These are phyloP conservation scores for Epistrophe grossulariae DNA, from an alignment of 2,888 invertebrate species.

Conservation along the genomic window DNA sequence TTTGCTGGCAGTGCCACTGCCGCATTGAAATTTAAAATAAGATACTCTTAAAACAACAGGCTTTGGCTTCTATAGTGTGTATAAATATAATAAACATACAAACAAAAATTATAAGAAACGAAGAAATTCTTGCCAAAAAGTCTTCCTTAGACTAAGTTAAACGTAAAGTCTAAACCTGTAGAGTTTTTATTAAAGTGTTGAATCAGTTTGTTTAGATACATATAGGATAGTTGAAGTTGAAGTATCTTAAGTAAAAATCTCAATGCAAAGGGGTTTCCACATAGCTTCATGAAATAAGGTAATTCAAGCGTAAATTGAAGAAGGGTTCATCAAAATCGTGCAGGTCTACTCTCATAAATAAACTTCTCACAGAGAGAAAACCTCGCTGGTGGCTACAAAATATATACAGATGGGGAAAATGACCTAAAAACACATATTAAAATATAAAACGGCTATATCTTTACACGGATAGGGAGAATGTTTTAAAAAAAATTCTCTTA, in stretches of 20 bases:
- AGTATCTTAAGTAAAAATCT: background rate
- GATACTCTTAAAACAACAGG: constrained; percentile 46
- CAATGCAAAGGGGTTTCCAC: constrained; percentile 35
- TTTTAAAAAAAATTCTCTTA: constrained; percentile 33
- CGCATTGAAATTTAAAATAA: constrained; percentile 51
- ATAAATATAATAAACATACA: background rate
- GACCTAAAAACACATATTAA: constrained; percentile 74
- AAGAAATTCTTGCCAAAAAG: background rate
- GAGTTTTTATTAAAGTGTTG: constrained; percentile 1
- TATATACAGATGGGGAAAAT: constrained; percentile 66
- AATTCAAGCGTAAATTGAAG: constrained; percentile 69
- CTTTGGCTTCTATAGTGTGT: background rate
- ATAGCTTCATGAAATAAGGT: constrained; percentile 50
- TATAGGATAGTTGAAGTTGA: background rate
- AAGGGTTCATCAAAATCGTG: constrained; percentile 70
- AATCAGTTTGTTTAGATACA: background rate
- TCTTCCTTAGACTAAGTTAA: background rate
- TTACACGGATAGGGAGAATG: constrained; percentile 15
- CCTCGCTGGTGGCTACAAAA: constrained; percentile 43
- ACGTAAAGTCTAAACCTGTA: background rate
- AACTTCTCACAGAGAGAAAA: constrained; percentile 70
- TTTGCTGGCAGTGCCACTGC: constrained; percentile 54
- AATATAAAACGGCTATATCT: constrained; percentile 33
- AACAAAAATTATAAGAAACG: background rate
- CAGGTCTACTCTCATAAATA: constrained; percentile 59